A percentile compares a stretch with the other conserved stretches of the same genome.
These are phyloP conservation scores for Anticlea derivata DNA, from an alignment of 2,888 invertebrate genomes.

Conservation along the genomic window DNA sequence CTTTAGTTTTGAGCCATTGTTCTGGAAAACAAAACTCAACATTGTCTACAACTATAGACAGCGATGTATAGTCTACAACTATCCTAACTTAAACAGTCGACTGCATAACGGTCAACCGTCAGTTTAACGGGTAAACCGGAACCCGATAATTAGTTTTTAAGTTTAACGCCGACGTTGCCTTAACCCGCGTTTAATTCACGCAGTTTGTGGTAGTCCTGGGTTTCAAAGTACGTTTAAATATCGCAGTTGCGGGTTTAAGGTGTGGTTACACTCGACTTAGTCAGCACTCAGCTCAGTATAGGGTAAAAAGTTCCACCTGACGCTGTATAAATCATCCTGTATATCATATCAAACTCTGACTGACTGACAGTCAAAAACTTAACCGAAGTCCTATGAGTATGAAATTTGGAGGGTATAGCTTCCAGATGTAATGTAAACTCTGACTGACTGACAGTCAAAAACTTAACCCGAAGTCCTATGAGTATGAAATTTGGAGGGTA, in stretches of 20 bases:
- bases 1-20: too few species aligned
- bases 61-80: constrained; percentile 6
- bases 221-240: constrained; percentile 43
- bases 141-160: constrained; percentile 54
- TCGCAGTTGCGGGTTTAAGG: constrained; percentile 35
- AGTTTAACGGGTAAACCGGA: constrained; percentile 61
- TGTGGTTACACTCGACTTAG: constrained; percentile 15
- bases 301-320: too few species aligned
- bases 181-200: constrained; percentile 48
- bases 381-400: too few species aligned
- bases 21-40: neutral
- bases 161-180: constrained; percentile 53
- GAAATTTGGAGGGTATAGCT: too few species aligned
- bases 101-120: constrained; percentile 48
- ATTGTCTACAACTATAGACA: constrained; percentile 6
- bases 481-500: too few species aligned
- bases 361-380: too few species aligned
- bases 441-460: too few species aligned
- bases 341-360: too few species aligned
- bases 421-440: too few species aligned
- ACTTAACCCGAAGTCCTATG: too few species aligned
- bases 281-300: too few species aligned
- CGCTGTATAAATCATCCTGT: too few species aligned
- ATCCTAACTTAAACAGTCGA: constrained; percentile 5
- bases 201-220: constrained; percentile 44